A percentile compares a stretch with the other conserved stretches of the same genome.
Evolutionary conservation across 2,888 invertebrate species (phyloP).

Genomic region (Nomada fucata): DNA sequence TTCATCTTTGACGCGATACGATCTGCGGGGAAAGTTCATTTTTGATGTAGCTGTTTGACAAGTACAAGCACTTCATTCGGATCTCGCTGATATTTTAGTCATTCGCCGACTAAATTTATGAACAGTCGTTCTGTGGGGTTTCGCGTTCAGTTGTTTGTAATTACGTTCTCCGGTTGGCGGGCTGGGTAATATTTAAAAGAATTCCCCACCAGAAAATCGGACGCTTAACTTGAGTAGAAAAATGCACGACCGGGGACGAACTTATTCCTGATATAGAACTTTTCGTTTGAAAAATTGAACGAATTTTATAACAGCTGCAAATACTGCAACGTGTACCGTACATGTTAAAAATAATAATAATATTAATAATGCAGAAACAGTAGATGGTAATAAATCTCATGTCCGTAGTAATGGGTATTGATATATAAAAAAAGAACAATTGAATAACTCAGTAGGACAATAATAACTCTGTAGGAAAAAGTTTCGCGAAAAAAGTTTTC

Average conservation of each 20-base stretch:
- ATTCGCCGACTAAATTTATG: slow-evolving; percentile 16
- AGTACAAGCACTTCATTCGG: background rate
- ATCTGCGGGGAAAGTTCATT: slow-evolving; percentile 6
- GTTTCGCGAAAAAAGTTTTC: background rate
- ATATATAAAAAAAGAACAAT: background rate
- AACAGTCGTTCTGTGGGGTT: slow-evolving; percentile 11
- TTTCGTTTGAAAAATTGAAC: background rate
- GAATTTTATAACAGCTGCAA: background rate
- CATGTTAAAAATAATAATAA: too few species aligned
- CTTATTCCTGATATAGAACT: background rate
- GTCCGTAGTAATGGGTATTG: too few species aligned
- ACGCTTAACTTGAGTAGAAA: slow-evolving; percentile 14
- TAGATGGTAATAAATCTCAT: too few species aligned
- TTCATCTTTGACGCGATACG: background rate
- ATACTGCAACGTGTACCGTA: too few species aligned
- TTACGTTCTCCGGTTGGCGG: slow-evolving; percentile 2
- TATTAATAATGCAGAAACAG: too few species aligned
- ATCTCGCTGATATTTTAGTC: slow-evolving; percentile 17
- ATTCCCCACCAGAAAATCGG: slow-evolving; percentile 10
- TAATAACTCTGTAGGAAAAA: background rate
- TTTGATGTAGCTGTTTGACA: slow-evolving; percentile 8
- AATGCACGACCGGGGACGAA: background rate
- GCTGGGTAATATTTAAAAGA: slow-evolving; percentile 8
- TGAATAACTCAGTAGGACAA: background rate
- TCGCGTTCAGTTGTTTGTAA: slow-evolving; percentile 13